Evolutionary conservation across 2,797 vertebrate genomes (phyloP).

Genomic region (Melanotaenia nigrans): DNA sequence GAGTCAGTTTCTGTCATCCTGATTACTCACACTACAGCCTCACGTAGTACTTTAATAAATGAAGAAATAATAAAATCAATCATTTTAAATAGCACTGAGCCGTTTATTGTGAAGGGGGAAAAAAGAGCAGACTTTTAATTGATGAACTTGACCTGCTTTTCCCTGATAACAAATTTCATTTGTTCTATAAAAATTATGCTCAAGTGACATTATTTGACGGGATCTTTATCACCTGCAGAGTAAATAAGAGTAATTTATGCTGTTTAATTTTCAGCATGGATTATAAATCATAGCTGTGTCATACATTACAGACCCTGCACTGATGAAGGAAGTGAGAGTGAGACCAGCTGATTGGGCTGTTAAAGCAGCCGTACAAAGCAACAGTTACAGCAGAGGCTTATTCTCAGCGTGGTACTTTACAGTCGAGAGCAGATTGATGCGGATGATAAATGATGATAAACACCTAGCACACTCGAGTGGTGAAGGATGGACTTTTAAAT

Average conservation of each 20-base stretch:
- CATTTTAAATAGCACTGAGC: slow-evolving; percentile 79
- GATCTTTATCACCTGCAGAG: slow-evolving; percentile 87
- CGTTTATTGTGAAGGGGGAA: slow-evolving; percentile 69
- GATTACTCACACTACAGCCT: slow-evolving; percentile 79
- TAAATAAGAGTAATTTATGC: slow-evolving; percentile 90
- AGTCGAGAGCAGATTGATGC: slow-evolving; percentile 66
- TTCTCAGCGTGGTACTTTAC: slow-evolving; percentile 67
- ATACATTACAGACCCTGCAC: slow-evolving; percentile 75
- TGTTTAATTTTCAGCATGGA: slow-evolving; percentile 82
- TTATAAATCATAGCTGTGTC: slow-evolving; percentile 83
- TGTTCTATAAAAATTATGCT: slow-evolving; percentile 87
- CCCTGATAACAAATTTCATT: slow-evolving; percentile 87
- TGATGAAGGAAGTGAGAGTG: slow-evolving; percentile 78
- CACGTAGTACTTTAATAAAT: slow-evolving; percentile 83
- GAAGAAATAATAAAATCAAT: slow-evolving; percentile 87
- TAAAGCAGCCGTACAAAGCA: slow-evolving; percentile 69
- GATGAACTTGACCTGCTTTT: slow-evolving; percentile 86
- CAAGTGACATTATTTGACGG: slow-evolving; percentile 87
- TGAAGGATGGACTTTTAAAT: slow-evolving; percentile 77
- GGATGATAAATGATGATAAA: slow-evolving; percentile 76
- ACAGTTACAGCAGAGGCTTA: slow-evolving; percentile 65
- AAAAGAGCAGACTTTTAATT: slow-evolving; percentile 80
- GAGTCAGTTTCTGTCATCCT: slow-evolving; percentile 81
- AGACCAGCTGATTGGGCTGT: slow-evolving; percentile 75
- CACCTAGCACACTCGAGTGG: slow-evolving; percentile 53